phyloP scores from a whole-genome alignment of 2,113 vertebrate species.

The Semnopithecus entellus region DNA sequence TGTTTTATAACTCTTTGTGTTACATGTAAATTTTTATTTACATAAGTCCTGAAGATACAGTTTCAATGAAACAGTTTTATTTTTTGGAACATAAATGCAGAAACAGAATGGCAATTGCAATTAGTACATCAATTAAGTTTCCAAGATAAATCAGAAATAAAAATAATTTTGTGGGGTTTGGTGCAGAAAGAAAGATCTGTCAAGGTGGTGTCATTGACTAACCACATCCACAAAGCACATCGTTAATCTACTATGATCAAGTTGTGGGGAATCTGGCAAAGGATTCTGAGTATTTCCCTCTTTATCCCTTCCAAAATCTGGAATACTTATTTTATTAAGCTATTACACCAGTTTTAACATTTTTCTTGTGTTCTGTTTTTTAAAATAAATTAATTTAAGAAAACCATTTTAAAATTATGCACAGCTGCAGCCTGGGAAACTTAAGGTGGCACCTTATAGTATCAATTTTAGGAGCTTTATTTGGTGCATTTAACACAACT shows the following conservation, averaged over 20 bases:
- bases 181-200: slow-evolving; percentile 80
- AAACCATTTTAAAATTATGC: too few species aligned
- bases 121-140: background rate
- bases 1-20: background rate
- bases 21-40: background rate
- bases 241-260: slow-evolving; percentile 80
- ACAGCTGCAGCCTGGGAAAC: too few species aligned
- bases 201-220: slow-evolving; percentile 98
- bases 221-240: slow-evolving; percentile 84
- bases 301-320: slow-evolving; percentile 86
- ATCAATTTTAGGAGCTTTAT: too few species aligned
- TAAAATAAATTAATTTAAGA: too few species aligned
- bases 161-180: too few species aligned
- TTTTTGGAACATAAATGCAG: background rate
- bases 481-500: too few species aligned
- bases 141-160: background rate
- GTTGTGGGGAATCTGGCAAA: slow-evolving; percentile 85
- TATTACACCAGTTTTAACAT: too few species aligned
- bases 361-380: too few species aligned
- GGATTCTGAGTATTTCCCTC: slow-evolving; percentile 85
- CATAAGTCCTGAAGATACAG: background rate
- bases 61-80: background rate
- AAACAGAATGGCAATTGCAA: background rate
- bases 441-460: too few species aligned
- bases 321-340: slow-evolving; percentile 76